A percentile compares a stretch with the other conserved stretches of the same genome.
Evolutionary conservation across 1,140 invertebrate species (phyloP).

Genomic region (Acromyrmex echinatior): DNA sequence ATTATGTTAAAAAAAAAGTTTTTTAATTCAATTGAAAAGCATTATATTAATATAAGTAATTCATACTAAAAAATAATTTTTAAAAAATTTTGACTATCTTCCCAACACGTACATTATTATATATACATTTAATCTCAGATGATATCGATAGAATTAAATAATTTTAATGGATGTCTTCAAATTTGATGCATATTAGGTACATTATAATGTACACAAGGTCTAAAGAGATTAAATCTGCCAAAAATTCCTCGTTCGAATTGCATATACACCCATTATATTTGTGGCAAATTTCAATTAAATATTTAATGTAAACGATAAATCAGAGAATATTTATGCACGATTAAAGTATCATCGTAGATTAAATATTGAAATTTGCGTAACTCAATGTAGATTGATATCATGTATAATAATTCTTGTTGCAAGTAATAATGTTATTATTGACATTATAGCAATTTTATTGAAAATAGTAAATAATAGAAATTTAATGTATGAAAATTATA

Average conservation of each 20-base stretch:
- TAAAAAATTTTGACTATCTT: too few relatives aligned
- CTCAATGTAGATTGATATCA: background rate
- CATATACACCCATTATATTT: background rate
- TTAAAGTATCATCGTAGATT: background rate
- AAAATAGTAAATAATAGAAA: background rate
- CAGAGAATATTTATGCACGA: background rate
- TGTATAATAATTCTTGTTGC: background rate
- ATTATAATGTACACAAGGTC: too few relatives aligned
- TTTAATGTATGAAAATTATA: slow-evolving; percentile 9
- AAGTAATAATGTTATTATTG: background rate
- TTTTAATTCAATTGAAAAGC: too few relatives aligned
- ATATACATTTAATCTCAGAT: too few relatives aligned
- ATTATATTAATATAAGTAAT: too few relatives aligned
- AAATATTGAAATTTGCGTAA: slow-evolving; percentile 15
- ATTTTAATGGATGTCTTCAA: too few relatives aligned
- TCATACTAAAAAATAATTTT: too few relatives aligned
- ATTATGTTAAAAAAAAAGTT: too few relatives aligned
- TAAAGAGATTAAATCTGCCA: background rate
- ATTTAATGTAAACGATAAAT: background rate
- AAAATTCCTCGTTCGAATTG: background rate
- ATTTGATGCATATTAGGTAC: too few relatives aligned
- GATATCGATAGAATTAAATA: too few relatives aligned
- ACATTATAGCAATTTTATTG: background rate
- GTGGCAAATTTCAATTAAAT: slow-evolving; percentile 2
- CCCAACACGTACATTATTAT: too few relatives aligned